Evolutionary conservation across 2,888 invertebrate species (phyloP).

Genomic region (Sarcophaga carnaria): DNA sequence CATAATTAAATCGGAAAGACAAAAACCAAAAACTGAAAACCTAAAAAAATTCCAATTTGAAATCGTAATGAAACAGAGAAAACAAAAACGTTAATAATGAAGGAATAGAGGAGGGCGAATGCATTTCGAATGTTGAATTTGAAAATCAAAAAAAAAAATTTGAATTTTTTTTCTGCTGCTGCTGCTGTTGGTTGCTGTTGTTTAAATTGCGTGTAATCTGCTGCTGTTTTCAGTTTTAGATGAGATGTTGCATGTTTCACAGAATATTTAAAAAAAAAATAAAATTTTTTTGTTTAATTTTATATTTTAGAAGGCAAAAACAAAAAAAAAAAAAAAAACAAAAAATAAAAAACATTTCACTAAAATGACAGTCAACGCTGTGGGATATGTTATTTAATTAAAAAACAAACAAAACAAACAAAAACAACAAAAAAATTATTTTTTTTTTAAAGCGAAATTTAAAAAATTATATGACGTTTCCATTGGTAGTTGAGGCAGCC

Average conservation of each 20-base stretch:
- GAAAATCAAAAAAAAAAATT: slow-evolving; percentile 5
- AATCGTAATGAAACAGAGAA: background rate
- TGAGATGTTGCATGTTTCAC: slow-evolving; percentile 67
- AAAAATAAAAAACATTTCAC: slow-evolving; percentile 49
- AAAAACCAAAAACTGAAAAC: background rate
- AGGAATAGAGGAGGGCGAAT: background rate
- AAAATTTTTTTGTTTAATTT: slow-evolving; percentile 50
- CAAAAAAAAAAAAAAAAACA: background rate
- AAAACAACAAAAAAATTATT: slow-evolving; percentile 8
- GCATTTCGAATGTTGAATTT: slow-evolving; percentile 33
- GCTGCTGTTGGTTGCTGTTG: slow-evolving; percentile 13
- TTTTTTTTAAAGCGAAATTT: background rate
- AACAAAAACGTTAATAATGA: slow-evolving; percentile 19
- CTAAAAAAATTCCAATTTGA: background rate
- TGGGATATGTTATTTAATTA: slow-evolving; percentile 69
- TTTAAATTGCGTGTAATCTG: slow-evolving; percentile 64
- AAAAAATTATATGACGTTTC: slow-evolving; percentile 1
- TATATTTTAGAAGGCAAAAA: slow-evolving; percentile 25
- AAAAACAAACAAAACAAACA: slow-evolving; percentile 44
- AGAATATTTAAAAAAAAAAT: slow-evolving; percentile 23
- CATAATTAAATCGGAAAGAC: background rate
- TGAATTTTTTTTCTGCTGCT: slow-evolving; percentile 16
- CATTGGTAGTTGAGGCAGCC: slow-evolving; percentile 53
- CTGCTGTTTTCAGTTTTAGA: slow-evolving; percentile 62
- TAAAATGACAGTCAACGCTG: slow-evolving; percentile 68